A percentile compares a stretch with the other conserved stretches of the same genome.
Conservation (phyloP, 2,113 vertebrate species). For the Ceuthmochares aereus region DNA sequence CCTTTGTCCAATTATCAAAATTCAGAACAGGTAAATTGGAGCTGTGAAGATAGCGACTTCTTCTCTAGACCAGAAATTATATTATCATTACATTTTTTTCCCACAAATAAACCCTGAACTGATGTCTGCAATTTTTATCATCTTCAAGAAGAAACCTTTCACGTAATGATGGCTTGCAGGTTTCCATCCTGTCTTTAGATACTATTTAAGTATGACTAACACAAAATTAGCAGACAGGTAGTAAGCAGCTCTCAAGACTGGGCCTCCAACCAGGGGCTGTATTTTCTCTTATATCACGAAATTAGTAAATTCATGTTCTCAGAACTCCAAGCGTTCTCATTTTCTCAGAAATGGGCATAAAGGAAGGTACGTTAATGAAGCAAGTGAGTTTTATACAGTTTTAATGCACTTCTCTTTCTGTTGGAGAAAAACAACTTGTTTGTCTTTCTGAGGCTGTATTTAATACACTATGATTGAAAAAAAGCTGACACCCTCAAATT, state of each 20-base stretch:
- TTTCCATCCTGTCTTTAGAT: background rate
- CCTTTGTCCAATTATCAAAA: background rate
- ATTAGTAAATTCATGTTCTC: background rate
- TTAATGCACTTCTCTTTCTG: background rate
- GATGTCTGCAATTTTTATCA: background rate
- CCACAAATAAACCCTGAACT: background rate
- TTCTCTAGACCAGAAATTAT: background rate
- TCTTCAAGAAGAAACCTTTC: background rate
- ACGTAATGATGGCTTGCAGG: background rate
- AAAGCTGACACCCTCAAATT: background rate
- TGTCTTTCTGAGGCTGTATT: background rate
- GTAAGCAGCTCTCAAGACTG: background rate
- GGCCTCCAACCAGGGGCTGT: background rate
- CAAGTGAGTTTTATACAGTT: background rate
- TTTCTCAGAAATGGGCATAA: background rate
- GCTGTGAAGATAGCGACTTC: background rate
- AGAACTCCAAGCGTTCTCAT: background rate
- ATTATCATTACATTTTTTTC: background rate
- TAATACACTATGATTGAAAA: background rate
- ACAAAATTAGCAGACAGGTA: background rate
- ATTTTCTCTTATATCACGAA: background rate
- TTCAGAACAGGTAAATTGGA: background rate
- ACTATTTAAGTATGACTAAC: background rate
- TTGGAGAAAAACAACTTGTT: background rate
- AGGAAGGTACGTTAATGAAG: background rate